Conservation (phyloP, 2,113 vertebrate species). For the Cervus canadensis region DNA sequence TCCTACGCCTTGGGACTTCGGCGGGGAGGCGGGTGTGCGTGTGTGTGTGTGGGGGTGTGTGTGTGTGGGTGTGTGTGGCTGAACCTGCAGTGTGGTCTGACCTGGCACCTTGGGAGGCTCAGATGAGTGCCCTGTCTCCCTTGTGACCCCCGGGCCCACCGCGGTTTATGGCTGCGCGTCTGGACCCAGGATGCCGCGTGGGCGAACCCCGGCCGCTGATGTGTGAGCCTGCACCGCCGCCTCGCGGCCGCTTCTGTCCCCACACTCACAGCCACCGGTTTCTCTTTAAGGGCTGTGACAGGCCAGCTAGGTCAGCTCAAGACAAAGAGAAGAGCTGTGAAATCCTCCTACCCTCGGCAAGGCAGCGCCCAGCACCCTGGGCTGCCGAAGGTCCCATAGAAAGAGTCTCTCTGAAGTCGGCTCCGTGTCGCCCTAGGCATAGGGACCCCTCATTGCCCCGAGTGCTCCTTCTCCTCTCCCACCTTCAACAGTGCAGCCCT, state of each 20-base stretch:
- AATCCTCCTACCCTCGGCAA: fast-evolving
- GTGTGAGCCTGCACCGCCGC: neutral
- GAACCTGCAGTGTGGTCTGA: fast-evolving
- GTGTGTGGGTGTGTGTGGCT: fast-evolving
- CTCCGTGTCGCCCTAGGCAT: fast-evolving
- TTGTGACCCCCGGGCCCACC: fast-evolving
- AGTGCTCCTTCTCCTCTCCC: neutral
- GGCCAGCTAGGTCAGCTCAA: fast-evolving
- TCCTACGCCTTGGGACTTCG: fast-evolving
- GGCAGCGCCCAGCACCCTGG: fast-evolving
- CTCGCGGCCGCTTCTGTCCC: neutral
- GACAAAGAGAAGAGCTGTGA: fast-evolving
- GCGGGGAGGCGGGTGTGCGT: fast-evolving
- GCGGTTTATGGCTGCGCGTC: fast-evolving
- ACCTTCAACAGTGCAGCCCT: fast-evolving
- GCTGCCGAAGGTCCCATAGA: fast-evolving
- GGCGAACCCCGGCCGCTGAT: neutral
- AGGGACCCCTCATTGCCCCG: neutral
- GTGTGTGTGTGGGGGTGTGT: fast-evolving
- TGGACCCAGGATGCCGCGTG: fast-evolving
- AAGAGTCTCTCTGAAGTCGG: neutral
- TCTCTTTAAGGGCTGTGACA: fast-evolving
- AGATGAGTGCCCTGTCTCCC: fast-evolving
- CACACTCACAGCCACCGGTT: fast-evolving
- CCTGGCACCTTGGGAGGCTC: too few relatives aligned